These are phyloP conservation scores for Toxostoma redivivum DNA, from an alignment of 2,113 vertebrate genomes.

Conservation along the genomic window DNA sequence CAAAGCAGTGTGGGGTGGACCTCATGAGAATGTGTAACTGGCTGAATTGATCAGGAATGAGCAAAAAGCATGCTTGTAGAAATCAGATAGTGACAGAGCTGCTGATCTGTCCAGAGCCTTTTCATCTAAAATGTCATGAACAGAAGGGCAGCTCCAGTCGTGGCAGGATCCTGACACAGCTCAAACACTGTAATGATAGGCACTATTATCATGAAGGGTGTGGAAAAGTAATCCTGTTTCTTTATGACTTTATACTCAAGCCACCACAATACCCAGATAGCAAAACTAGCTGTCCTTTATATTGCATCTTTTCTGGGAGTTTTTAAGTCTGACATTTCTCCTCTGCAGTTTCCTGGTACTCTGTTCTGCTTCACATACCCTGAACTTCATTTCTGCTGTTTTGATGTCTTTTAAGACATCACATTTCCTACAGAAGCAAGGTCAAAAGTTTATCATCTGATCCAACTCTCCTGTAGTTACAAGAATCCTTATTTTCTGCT, in stretches of 20 bases:
- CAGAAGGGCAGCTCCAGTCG: background rate
- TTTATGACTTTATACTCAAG: background rate
- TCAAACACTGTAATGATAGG: background rate
- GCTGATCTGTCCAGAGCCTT: background rate
- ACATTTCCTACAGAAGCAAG: background rate
- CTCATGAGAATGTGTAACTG: background rate
- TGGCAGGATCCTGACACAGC: accelerated
- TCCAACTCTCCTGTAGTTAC: background rate
- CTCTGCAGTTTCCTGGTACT: background rate
- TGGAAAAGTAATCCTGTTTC: background rate
- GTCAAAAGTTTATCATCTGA: background rate
- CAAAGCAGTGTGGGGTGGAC: background rate
- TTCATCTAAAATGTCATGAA: background rate
- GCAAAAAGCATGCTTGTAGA: background rate
- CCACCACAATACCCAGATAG: background rate
- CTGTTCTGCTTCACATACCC: background rate
- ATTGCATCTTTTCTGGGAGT: background rate
- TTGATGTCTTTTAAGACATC: background rate
- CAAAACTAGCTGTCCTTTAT: background rate
- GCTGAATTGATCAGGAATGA: background rate
- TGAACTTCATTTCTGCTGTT: background rate
- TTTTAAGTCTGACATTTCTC: background rate
- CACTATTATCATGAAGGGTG: background rate
- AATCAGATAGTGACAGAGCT: background rate
- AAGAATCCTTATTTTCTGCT: background rate